These are phyloP conservation scores for Apis cerana DNA, from an alignment of 1,140 invertebrate genomes.

Conservation along the genomic window DNA sequence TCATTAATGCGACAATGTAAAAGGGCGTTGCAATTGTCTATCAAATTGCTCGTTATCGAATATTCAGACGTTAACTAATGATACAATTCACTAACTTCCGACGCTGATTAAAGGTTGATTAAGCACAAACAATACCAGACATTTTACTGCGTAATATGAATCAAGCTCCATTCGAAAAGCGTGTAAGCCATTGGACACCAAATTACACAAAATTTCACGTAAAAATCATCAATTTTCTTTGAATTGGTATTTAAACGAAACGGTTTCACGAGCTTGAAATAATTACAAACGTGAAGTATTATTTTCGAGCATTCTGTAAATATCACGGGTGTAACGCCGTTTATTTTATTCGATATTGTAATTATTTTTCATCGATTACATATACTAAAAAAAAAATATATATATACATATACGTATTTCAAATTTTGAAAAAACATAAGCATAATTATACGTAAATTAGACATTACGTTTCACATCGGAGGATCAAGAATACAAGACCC, in stretches of 20 bases:
- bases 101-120: slow-evolving; percentile 47
- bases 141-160: slow-evolving; percentile 41
- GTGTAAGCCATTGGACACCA: not conserved
- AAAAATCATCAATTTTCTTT: not conserved
- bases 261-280: not conserved
- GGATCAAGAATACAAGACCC: too few species aligned
- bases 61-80: slow-evolving; percentile 33
- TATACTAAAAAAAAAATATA: not conserved
- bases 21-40: slow-evolving; percentile 5
- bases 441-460: too few species aligned
- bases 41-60: slow-evolving; percentile 27
- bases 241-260: not conserved
- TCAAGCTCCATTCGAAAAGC: slow-evolving; percentile 27
- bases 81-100: slow-evolving; percentile 41
- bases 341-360: not conserved
- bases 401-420: too few species aligned
- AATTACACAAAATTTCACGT: slow-evolving; percentile 2
- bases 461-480: too few species aligned
- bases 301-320: not conserved
- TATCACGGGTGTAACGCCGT: not conserved
- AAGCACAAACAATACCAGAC: slow-evolving; percentile 34
- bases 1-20: not conserved
- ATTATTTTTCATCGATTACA: not conserved
- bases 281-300: not conserved
- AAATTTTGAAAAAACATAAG: too few species aligned